These are phyloP conservation scores for Porites divaricata DNA, from an alignment of 92 coral and sea anemone genomes.

Conservation along the genomic window DNA sequence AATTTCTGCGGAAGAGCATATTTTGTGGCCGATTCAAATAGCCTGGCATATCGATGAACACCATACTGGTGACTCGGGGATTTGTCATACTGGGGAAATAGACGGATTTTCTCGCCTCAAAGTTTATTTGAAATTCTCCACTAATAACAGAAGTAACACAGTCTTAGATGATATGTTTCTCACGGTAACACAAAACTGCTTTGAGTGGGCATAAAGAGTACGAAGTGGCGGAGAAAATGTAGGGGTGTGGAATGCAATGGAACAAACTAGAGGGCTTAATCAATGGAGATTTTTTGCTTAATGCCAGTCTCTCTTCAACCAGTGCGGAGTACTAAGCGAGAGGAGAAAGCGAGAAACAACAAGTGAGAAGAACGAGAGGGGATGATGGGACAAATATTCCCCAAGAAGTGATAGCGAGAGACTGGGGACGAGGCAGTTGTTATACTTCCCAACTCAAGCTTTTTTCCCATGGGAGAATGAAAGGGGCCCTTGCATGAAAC, in stretches of 20 bases:
- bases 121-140: slow-evolving; percentile 51
- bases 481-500: no score
- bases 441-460: no score
- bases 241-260: slow-evolving; percentile 45
- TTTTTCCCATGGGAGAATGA: no score
- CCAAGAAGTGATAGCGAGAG: no score
- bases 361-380: no score
- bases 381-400: no score
- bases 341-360: no score
- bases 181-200: slow-evolving; percentile 22
- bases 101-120: slow-evolving; percentile 36
- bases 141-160: slow-evolving; percentile 39
- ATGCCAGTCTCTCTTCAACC: no score
- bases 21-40: neutral
- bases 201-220: slow-evolving; percentile 47
- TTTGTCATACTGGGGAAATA: slow-evolving; percentile 53
- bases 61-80: slow-evolving; percentile 46
- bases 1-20: slow-evolving; percentile 38
- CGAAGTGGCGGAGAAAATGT: slow-evolving; percentile 51
- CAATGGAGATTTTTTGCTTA: no score
- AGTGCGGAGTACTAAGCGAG: no score
- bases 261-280: slow-evolving; percentile 43
- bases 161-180: slow-evolving; percentile 12
- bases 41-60: slow-evolving; percentile 58
- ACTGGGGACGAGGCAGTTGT: no score